Evolutionary conservation across 2,888 invertebrate species (phyloP).

Genomic region (Congeria kusceri): DNA sequence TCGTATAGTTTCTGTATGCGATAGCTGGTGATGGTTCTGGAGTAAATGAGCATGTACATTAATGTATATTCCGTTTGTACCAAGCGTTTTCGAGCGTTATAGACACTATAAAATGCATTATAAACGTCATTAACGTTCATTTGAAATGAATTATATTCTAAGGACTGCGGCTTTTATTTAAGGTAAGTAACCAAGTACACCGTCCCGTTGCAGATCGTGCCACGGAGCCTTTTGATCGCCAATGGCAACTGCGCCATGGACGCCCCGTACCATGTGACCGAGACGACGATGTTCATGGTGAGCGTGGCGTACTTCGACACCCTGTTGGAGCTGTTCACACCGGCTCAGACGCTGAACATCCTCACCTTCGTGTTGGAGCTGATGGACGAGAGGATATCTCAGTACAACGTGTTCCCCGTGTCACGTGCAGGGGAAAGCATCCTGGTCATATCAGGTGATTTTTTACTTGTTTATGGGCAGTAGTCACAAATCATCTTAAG

Average conservation of each 20-base stretch:
- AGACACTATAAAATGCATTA: too few species aligned
- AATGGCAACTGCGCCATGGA: conserved; percentile 7
- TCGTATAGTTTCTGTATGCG: too few species aligned
- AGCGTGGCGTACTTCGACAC: conserved; percentile 40
- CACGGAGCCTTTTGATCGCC: conserved; percentile 5
- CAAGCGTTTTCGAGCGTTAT: too few species aligned
- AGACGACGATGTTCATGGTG: conserved; percentile 45
- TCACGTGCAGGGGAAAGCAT: conserved; percentile 43
- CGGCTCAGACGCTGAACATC: conserved; percentile 55
- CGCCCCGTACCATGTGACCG: conserved; percentile 44
- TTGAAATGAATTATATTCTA: too few species aligned
- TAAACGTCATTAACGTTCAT: too few species aligned
- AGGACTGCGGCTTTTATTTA: too few species aligned
- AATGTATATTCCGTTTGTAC: too few species aligned
- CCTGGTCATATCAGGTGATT: conserved; percentile 64
- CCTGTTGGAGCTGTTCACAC: conserved; percentile 41
- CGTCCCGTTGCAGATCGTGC: conserved; percentile 12
- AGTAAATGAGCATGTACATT: too few species aligned
- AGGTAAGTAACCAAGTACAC: too few species aligned
- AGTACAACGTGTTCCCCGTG: conserved; percentile 64
- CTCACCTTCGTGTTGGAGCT: conserved; percentile 62
- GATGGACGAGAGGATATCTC: conserved; percentile 62
- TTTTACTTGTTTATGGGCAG: too few species aligned
- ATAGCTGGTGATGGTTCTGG: too few species aligned
- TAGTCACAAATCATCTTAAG: too few species aligned